These are phyloP conservation scores for Araneus ventricosus DNA, from an alignment of 1,140 invertebrate genomes.

Conservation along the genomic window DNA sequence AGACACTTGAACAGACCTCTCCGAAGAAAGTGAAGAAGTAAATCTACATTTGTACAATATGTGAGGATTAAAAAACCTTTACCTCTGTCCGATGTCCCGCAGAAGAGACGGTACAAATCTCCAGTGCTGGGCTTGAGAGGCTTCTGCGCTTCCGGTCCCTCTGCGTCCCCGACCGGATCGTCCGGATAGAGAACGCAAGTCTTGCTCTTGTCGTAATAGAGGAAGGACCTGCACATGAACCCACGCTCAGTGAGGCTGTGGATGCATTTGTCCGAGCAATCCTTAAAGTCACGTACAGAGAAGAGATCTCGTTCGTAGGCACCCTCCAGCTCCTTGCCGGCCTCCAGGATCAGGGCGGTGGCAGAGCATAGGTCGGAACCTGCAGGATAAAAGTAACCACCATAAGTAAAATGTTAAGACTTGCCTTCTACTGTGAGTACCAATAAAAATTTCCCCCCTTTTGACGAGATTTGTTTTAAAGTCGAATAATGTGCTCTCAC, in stretches of 20 bases:
- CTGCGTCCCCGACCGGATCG: slow-evolving; percentile 81
- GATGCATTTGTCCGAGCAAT: slow-evolving; percentile 77
- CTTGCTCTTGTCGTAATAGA: slow-evolving; percentile 91
- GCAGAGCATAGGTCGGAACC: slow-evolving; percentile 77
- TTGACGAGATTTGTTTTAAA: background rate
- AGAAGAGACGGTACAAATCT: slow-evolving; percentile 77
- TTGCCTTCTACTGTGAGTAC: too few relatives aligned
- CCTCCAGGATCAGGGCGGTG: slow-evolving; percentile 77
- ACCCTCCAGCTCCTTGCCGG: slow-evolving; percentile 77
- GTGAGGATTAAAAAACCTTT: background rate
- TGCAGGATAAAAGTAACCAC: too few relatives aligned
- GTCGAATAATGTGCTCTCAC: background rate
- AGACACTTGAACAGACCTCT: background rate
- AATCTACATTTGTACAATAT: background rate
- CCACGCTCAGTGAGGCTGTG: slow-evolving; percentile 77
- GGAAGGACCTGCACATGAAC: slow-evolving; percentile 84
- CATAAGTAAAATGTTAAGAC: too few relatives aligned
- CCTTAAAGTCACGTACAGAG: slow-evolving; percentile 76
- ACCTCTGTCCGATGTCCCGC: slow-evolving; percentile 78
- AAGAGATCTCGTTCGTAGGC: slow-evolving; percentile 77
- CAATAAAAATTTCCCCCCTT: too few relatives aligned
- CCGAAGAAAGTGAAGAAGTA: background rate
- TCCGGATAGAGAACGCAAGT: slow-evolving; percentile 93
- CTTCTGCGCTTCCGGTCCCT: slow-evolving; percentile 83
- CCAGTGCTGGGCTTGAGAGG: slow-evolving; percentile 76